A percentile compares a stretch with the other conserved stretches of the same genome.
These are phyloP conservation scores for Prolemur simus DNA, from an alignment of 2,113 vertebrate species.

Conservation along the genomic window DNA sequence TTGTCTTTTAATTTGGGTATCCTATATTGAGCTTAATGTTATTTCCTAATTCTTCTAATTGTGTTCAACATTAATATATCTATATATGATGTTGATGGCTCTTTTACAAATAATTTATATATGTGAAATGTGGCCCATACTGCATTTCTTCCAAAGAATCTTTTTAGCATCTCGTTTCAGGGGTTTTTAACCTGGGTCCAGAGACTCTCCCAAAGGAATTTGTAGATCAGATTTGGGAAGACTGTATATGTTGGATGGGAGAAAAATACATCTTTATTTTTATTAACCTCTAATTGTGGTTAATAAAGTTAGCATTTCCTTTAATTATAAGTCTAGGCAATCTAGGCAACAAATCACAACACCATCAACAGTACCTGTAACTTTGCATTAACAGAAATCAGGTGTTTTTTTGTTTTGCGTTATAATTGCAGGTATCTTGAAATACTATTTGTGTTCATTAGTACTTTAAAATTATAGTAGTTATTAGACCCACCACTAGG, in stretches of 20 bases:
- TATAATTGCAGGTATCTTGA: not conserved
- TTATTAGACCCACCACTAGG: not conserved
- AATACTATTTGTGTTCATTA: not conserved
- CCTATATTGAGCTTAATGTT: conserved; percentile 19
- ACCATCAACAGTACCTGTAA: not conserved
- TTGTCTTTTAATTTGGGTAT: conserved; percentile 34
- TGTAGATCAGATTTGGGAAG: not conserved
- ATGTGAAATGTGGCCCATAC: not conserved
- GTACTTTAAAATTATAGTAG: not conserved
- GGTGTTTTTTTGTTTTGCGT: conserved; percentile 10
- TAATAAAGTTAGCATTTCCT: conserved; percentile 20
- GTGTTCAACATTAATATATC: not conserved
- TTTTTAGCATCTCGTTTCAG: not conserved
- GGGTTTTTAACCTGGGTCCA: not conserved
- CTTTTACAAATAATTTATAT: not conserved
- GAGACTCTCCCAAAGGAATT: not conserved
- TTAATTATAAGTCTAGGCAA: not conserved
- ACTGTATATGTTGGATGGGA: not conserved
- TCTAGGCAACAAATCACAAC: not conserved
- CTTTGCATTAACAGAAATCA: not conserved
- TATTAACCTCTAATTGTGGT: not conserved
- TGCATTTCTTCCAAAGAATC: not conserved
- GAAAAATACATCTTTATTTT: not conserved
- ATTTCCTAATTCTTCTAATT: conserved; percentile 15
- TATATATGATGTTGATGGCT: not conserved